Evolutionary conservation across 1,140 invertebrate genomes (phyloP), one percentile per base, ranked within the genome.

Genomic region (Drosophila pachea): DNA sequence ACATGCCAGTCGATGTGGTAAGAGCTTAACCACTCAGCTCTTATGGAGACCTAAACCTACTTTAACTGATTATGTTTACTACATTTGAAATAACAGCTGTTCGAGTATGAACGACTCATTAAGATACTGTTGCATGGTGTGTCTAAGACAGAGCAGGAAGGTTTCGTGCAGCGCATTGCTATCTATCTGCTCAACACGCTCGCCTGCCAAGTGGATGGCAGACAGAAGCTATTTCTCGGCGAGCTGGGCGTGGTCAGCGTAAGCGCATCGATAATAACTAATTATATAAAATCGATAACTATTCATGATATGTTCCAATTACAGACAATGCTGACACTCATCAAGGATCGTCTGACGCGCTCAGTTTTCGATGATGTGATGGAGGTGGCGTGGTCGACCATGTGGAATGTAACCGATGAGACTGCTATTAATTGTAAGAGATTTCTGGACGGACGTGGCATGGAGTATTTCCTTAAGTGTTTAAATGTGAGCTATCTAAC

Each of bases 371-470:
- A 99, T 89, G 97, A 99, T 90, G 95, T 99, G 1, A 93, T 99
- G 90, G 97, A 99, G 91, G 96, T 98, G 11, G 96, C 97, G 5
- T 99, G 98, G 98, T 98, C 97, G 64, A 97, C 97, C 4, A 95
- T 99, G 95, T 97, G 95, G 96, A 99, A 99, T 91, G 97, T 99
- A 48, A 99, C 98, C 48, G 97, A 99, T 90, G 97, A 98, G 91
- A 98, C 97, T 38, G 95, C 97, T 29, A 91, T 94, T 65, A 99
- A 99, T 91, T 98, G 97, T 91, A 91, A 94, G 89, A 92, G 95
- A 84, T 99, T 99, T 91, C 91, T 98, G 36, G 93, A 96, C 76
- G 93, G 93, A 56, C 91, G 93, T 47, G 97, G 97, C 58, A 97
- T 98, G 95, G 92, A 94, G 61, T 93, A 94, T 64, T 99, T 98